A percentile compares a stretch with the other conserved stretches of the same genome.
Conservation (phyloP, 2,888 invertebrate genomes). For the Cyclophora punctaria region DNA sequence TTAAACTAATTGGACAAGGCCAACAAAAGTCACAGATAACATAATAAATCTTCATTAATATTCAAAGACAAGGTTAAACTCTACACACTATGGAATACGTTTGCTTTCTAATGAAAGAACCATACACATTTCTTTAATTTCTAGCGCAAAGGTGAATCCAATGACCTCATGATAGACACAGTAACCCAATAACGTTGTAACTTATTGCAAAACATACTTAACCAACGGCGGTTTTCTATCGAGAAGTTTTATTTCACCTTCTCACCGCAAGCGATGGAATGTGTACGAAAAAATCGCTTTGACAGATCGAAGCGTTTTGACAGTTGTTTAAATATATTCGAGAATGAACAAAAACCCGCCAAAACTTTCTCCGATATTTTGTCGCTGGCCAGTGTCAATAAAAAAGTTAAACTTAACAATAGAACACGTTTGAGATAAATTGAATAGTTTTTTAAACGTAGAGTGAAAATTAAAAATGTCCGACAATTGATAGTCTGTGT, state of each 20-base stretch:
- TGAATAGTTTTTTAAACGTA: conserved; percentile 44
- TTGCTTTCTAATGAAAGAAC: conserved; percentile 42
- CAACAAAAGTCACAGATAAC: conserved; percentile 3
- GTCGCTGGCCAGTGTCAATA: conserved; percentile 33
- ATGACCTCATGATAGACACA: conserved; percentile 36
- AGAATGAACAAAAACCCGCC: conserved; percentile 28
- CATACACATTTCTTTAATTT: conserved; percentile 28
- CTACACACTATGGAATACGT: conserved; percentile 3
- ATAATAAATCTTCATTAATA: conserved; percentile 8
- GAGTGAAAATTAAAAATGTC: conserved; percentile 43
- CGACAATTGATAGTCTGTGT: conserved; percentile 1
- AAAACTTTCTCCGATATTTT: conserved; percentile 52
- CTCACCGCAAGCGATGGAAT: conserved; percentile 23
- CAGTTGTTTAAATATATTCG: conserved; percentile 37
- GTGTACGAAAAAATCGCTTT: conserved; percentile 24
- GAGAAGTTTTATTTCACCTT: conserved; percentile 21
- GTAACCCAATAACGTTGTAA: conserved; percentile 27
- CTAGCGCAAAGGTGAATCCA: conserved; percentile 47
- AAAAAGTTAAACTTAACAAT: conserved; percentile 36
- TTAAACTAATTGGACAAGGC: too few relatives aligned
- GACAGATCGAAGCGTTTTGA: conserved; percentile 35
- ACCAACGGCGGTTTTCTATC: conserved; percentile 18
- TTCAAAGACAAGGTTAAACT: conserved; percentile 14
- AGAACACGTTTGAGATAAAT: conserved; percentile 42
- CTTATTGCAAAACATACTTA: conserved; percentile 22